A percentile compares a stretch with the other conserved stretches of the same genome.
Evolutionary conservation across 2,797 vertebrate genomes (phyloP).

Genomic region (Hemibagrus guttatus): DNA sequence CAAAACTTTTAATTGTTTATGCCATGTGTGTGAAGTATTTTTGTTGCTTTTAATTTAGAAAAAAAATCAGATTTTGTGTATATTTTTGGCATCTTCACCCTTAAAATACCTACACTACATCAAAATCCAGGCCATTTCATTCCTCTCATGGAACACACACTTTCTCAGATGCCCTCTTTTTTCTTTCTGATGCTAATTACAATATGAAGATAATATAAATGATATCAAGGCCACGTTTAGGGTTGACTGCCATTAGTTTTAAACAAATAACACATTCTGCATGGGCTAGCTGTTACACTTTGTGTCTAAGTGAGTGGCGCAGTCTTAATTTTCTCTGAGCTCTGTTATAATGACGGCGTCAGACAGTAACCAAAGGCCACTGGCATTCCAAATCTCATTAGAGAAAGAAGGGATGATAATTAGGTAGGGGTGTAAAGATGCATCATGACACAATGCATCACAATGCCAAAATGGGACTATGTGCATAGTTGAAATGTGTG

Average conservation of each 20-base stretch:
- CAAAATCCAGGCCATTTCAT: neutral
- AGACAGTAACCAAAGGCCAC: slow-evolving; percentile 68
- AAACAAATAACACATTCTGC: slow-evolving; percentile 74
- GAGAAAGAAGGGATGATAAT: slow-evolving; percentile 70
- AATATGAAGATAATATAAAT: slow-evolving; percentile 16
- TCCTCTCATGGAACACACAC: neutral
- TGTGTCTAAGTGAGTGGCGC: slow-evolving; percentile 69
- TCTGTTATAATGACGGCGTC: slow-evolving; percentile 72
- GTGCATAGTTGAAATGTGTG: neutral
- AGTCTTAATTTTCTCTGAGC: slow-evolving; percentile 78
- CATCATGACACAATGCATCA: neutral
- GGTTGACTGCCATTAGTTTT: neutral
- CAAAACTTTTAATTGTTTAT: slow-evolving; percentile 70
- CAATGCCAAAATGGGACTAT: neutral
- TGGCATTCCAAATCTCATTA: slow-evolving; percentile 70
- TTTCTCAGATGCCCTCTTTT: slow-evolving; percentile 8
- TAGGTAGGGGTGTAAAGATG: slow-evolving; percentile 48
- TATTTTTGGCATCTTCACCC: neutral
- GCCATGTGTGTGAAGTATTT: slow-evolving; percentile 44
- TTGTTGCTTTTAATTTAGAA: neutral
- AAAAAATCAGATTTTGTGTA: neutral
- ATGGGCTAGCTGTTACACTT: slow-evolving; percentile 69
- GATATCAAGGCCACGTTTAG: neutral
- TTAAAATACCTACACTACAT: neutral
- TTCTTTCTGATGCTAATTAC: slow-evolving; percentile 31